phyloP scores from a whole-genome alignment of 2,888 invertebrate species.

The Ichneumoninae sp. region DNA sequence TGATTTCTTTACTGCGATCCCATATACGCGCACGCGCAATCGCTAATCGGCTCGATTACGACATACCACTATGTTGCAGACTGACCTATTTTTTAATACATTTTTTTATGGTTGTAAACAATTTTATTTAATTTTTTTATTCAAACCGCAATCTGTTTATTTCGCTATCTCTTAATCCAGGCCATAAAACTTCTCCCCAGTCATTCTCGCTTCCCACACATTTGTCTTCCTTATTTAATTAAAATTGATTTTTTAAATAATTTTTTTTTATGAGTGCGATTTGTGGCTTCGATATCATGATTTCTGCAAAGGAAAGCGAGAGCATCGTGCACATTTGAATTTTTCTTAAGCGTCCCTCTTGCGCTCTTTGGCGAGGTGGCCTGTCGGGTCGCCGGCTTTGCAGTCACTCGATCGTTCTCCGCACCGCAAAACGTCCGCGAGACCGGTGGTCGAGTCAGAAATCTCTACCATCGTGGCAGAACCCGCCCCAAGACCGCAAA shows the following conservation, averaged over 20 bases:
- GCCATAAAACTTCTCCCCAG: conserved; percentile 3
- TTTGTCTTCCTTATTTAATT: conserved; percentile 41
- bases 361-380: conserved; percentile 3
- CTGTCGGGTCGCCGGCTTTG: conserved; percentile 31
- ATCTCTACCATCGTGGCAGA: conserved; percentile 51
- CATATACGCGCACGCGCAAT: conserved; percentile 19
- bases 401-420: conserved; percentile 47
- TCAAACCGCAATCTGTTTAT: conserved; percentile 7
- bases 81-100: not conserved
- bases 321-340: conserved; percentile 21
- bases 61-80: conserved; percentile 2
- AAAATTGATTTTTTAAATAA: not conserved
- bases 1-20: conserved; percentile 31
- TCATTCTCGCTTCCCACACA: conserved; percentile 1
- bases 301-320: conserved; percentile 45
- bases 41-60: conserved; percentile 43
- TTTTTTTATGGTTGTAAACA: conserved; percentile 35
- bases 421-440: conserved; percentile 57
- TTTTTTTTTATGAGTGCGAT: not conserved
- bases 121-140: not conserved
- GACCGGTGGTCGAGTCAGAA: conserved; percentile 56
- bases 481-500: conserved; percentile 59
- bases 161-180: not conserved
- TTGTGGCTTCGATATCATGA: not conserved
- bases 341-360: conserved; percentile 8